Conservation (phyloP, 35 echinoderm and acorn worm genomes). For the Ptychodera flava region DNA sequence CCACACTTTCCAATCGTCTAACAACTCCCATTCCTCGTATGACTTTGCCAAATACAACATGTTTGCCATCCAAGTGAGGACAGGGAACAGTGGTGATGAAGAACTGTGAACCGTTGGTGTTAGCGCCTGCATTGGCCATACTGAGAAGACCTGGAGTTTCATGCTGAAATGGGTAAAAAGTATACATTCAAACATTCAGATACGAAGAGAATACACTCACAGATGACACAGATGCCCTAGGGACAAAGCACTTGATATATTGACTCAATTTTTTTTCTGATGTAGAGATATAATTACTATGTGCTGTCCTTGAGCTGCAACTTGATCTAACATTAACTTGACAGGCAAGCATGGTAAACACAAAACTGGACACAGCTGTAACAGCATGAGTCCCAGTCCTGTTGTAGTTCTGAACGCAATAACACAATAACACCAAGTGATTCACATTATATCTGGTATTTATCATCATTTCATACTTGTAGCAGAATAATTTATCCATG, state of each 20-base stretch:
- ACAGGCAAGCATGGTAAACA: neutral
- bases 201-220: no score
- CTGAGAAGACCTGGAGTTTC: slow-evolving; percentile 66
- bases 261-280: neutral
- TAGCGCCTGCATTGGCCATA: slow-evolving; percentile 82
- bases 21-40: slow-evolving; percentile 70
- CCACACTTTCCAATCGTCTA: slow-evolving; percentile 33
- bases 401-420: neutral
- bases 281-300: neutral
- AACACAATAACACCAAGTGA: neutral
- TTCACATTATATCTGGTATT: neutral
- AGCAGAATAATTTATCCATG: no score
- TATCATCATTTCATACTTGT: no score
- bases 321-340: neutral
- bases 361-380: neutral
- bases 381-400: neutral
- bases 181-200: neutral
- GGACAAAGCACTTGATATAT: neutral
- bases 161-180: slow-evolving; percentile 32
- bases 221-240: neutral
- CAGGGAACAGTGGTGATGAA: slow-evolving; percentile 66
- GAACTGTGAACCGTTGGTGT: slow-evolving; percentile 83
- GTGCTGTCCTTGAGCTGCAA: neutral
- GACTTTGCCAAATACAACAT: slow-evolving; percentile 71
- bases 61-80: slow-evolving; percentile 74